These are phyloP conservation scores for Eudemis profundana DNA, from an alignment of 2,888 invertebrate genomes.

Conservation along the genomic window DNA sequence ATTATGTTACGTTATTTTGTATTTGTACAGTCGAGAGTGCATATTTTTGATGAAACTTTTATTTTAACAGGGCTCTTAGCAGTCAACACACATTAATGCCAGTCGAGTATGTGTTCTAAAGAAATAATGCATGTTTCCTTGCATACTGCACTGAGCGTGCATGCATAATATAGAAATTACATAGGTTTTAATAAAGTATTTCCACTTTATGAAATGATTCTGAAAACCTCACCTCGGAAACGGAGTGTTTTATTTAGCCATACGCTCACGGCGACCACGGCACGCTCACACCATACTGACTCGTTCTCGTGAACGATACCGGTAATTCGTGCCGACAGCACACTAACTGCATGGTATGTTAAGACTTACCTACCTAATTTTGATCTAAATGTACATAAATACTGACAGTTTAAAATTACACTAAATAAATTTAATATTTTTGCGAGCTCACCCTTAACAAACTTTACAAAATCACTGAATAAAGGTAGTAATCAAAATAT, in stretches of 20 bases:
- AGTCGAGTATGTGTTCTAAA: constrained; percentile 84
- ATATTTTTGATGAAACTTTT: constrained; percentile 82
- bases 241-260: constrained; percentile 58
- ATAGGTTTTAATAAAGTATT: constrained; percentile 63
- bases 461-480: constrained; percentile 60
- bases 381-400: constrained; percentile 54
- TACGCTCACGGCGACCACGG: constrained; percentile 62
- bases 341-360: constrained; percentile 72
- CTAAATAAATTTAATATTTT: constrained; percentile 53
- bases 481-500: constrained; percentile 64
- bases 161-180: constrained; percentile 79
- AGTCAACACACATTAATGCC: constrained; percentile 86
- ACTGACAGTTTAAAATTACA: constrained; percentile 44
- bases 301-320: constrained; percentile 60
- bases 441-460: constrained; percentile 57
- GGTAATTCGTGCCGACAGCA: constrained; percentile 63
- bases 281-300: constrained; percentile 49
- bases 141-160: constrained; percentile 80
- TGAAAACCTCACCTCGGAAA: constrained; percentile 63
- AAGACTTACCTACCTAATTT: constrained; percentile 62
- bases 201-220: constrained; percentile 67
- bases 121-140: constrained; percentile 82
- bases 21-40: constrained; percentile 74
- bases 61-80: constrained; percentile 86
- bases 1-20: constrained; percentile 79